phyloP scores from a whole-genome alignment of 2,113 vertebrate genomes.

The Lucifuga dentata region DNA sequence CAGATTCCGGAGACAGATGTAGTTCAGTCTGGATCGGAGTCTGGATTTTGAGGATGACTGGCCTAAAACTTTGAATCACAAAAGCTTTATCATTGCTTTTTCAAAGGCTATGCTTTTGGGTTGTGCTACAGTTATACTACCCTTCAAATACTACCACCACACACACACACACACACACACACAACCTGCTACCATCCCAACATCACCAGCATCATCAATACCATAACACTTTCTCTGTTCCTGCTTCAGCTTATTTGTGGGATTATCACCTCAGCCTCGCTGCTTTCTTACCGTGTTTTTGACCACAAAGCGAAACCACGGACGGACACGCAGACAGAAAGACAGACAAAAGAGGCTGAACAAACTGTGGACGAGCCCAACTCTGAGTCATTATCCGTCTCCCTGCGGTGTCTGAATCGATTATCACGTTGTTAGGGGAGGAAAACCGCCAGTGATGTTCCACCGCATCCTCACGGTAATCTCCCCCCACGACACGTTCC shows the following conservation, averaged over 20 bases:
- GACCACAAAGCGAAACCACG: conserved; percentile 20
- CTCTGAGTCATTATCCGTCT: conserved; percentile 58
- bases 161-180: conserved; percentile 2
- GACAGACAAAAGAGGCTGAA: neutral
- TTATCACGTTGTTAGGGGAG: conserved; percentile 56
- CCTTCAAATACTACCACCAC: too few relatives aligned
- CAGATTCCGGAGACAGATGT: too few relatives aligned
- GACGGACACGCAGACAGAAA: conserved; percentile 9
- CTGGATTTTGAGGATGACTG: too few relatives aligned
- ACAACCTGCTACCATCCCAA: neutral
- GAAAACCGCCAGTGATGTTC: conserved; percentile 54
- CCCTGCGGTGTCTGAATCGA: conserved; percentile 61
- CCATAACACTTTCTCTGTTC: conserved; percentile 44
- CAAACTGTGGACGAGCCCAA: conserved; percentile 16
- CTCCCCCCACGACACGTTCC: conserved; percentile 52
- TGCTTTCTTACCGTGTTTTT: conserved; percentile 54
- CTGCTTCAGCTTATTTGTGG: conserved; percentile 27
- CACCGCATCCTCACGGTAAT: conserved; percentile 57
- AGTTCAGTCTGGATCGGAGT: too few relatives aligned
- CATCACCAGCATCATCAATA: conserved; percentile 21
- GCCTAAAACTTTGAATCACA: too few relatives aligned
- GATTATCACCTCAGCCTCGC: conserved; percentile 58
- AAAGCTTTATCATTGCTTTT: too few relatives aligned
- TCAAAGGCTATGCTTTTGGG: too few relatives aligned
- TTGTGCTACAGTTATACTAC: too few relatives aligned